phyloP scores from a whole-genome alignment of 1,140 invertebrate genomes.

The Arion vulgaris region DNA sequence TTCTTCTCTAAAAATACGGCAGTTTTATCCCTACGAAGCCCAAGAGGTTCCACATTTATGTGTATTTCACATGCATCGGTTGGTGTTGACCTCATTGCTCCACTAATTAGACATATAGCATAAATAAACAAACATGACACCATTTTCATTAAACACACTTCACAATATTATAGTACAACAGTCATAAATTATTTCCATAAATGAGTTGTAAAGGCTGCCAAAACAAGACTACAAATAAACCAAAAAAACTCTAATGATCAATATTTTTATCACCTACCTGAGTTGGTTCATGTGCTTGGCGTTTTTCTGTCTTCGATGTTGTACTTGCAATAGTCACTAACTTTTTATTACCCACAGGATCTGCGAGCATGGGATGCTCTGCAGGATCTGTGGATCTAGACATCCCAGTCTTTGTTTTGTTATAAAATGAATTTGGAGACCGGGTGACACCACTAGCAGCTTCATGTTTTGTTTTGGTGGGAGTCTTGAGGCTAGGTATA shows the following conservation, averaged over 20 bases:
- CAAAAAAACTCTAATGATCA: neutral
- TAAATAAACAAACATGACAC: no score
- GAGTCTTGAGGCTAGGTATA: constrained; percentile 19
- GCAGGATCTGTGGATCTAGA: neutral
- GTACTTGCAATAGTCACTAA: constrained; percentile 21
- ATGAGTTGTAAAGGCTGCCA: neutral
- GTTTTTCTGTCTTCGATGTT: constrained; percentile 53
- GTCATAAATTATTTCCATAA: no score
- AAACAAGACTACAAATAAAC: neutral
- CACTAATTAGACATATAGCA: no score
- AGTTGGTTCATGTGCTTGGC: constrained; percentile 62
- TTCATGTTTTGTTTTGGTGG: neutral
- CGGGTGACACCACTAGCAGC: neutral
- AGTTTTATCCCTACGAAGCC: no score
- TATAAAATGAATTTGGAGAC: constrained; percentile 20
- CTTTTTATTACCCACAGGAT: neutral
- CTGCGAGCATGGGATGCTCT: no score
- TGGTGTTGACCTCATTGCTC: no score
- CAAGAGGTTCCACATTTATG: no score
- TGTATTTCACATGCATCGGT: no score
- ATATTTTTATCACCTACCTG: constrained; percentile 48
- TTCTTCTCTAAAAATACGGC: no score
- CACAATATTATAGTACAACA: no score
- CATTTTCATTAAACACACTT: no score
- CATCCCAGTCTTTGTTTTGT: neutral